Conservation (phyloP, 2,797 vertebrate species). For the Sciurus vulgaris region DNA sequence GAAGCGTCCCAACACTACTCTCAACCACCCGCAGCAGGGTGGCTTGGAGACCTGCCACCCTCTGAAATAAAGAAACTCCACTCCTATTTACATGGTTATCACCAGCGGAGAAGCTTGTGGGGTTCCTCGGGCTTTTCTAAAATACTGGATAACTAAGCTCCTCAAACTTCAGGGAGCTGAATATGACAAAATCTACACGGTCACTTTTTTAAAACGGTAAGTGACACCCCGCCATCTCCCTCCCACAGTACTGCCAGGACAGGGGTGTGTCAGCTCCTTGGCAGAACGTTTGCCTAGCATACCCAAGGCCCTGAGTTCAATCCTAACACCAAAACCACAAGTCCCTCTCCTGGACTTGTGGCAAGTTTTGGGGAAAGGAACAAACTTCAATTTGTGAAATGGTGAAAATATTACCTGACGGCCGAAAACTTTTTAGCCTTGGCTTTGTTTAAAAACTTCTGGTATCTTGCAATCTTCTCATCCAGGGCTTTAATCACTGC, state of each 20-base stretch:
- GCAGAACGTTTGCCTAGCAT: not conserved
- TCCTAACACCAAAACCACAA: not conserved
- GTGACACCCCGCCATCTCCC: not conserved
- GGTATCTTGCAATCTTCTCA: slow-evolving; percentile 96
- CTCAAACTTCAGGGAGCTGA: not conserved
- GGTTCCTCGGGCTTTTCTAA: not conserved
- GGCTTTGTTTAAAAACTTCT: slow-evolving; percentile 96
- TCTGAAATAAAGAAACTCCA: not conserved
- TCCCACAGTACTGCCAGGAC: not conserved
- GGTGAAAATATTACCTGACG: slow-evolving; percentile 90
- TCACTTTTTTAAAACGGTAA: not conserved
- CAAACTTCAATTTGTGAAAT: accelerated
- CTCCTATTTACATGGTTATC: too few relatives aligned
- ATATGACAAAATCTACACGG: not conserved
- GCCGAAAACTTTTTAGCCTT: slow-evolving; percentile 97
- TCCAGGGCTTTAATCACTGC: slow-evolving; percentile 93
- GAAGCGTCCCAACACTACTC: not conserved
- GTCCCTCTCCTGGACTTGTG: accelerated
- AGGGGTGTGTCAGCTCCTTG: not conserved
- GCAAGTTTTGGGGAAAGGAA: not conserved
- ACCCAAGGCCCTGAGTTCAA: not conserved
- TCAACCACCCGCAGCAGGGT: too few relatives aligned
- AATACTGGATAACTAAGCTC: not conserved
- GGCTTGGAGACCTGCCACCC: accelerated
- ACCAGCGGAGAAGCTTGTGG: not conserved